Percentiles rank a stretch among this genome's conserved stretches.
phyloP scores from a whole-genome alignment of 2,888 invertebrate species.

The Ophion costatus region DNA sequence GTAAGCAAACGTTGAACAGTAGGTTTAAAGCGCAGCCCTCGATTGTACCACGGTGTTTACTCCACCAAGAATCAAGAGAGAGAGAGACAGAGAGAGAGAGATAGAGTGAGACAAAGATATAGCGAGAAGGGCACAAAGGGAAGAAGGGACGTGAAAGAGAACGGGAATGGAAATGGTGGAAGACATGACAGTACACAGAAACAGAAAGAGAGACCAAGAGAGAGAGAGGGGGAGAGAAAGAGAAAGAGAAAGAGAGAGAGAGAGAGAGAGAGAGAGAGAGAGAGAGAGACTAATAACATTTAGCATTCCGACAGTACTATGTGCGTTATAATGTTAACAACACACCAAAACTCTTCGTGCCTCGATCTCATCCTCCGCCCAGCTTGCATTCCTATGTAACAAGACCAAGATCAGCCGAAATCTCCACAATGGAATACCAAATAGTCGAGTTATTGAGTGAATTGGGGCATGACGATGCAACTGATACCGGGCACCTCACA shows the following conservation, averaged over 20 bases:
- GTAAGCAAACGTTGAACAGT: constrained; percentile 34
- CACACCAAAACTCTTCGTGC: background rate
- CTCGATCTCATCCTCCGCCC: background rate
- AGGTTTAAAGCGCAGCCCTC: constrained; percentile 34
- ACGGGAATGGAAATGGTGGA: background rate
- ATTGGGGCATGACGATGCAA: too few species aligned
- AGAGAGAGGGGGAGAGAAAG: background rate
- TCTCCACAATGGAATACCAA: too few species aligned
- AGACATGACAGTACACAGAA: background rate
- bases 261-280: background rate
- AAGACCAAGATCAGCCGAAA: too few species aligned
- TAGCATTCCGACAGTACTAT: constrained; percentile 22
- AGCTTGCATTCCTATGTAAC: background rate
- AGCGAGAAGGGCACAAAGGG: background rate
- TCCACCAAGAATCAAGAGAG: constrained; percentile 18
- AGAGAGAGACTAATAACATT: constrained; percentile 4
- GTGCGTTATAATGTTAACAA: background rate
- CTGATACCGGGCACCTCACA: too few species aligned
- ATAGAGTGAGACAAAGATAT: background rate
- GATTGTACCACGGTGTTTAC: constrained; percentile 34
- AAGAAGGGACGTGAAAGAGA: background rate
- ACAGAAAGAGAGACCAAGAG: background rate
- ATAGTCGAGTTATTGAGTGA: too few species aligned
- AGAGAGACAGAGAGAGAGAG: background rate
- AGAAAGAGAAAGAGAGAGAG: background rate